Evolutionary conservation across 2,888 invertebrate species (phyloP).

Genomic region (Drosophila koepferae): DNA sequence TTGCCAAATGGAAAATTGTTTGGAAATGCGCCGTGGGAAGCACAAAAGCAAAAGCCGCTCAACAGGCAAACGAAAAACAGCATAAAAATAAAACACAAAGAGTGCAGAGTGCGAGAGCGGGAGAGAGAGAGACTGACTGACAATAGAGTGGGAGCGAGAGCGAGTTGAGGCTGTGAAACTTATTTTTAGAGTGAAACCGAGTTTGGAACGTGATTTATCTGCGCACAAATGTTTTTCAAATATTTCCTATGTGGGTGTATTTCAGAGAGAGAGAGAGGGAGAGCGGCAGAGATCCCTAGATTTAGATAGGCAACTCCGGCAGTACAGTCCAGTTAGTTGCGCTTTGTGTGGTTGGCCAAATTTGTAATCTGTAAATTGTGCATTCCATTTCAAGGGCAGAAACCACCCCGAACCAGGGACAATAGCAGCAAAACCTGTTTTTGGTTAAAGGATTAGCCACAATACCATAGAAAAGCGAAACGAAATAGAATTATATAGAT

Average conservation of each 20-base stretch:
- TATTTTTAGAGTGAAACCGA: constrained; percentile 66
- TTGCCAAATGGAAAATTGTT: constrained; percentile 53
- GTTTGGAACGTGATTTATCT: constrained; percentile 65
- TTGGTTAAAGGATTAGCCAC: constrained; percentile 63
- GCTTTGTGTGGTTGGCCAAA: constrained; percentile 66
- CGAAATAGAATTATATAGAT: constrained; percentile 22
- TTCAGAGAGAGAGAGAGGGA: constrained; percentile 34
- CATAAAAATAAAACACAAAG: constrained; percentile 22
- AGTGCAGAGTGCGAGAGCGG: constrained; percentile 10
- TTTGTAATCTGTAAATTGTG: constrained; percentile 32
- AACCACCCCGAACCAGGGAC: constrained; percentile 42
- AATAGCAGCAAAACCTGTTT: constrained; percentile 64
- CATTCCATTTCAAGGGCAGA: constrained; percentile 55
- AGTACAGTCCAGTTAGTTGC: constrained; percentile 64
- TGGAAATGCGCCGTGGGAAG: constrained; percentile 73
- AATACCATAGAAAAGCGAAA: constrained; percentile 35
- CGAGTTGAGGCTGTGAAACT: constrained; percentile 43
- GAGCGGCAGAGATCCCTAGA: constrained; percentile 32
- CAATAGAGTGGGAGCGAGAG: neutral
- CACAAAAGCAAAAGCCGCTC: constrained; percentile 63
- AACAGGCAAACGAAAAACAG: constrained; percentile 41
- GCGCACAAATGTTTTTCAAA: constrained; percentile 57
- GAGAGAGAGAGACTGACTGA: constrained; percentile 2
- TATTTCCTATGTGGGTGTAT: constrained; percentile 56
- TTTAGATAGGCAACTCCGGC: constrained; percentile 19